Conservation (phyloP, 2,888 invertebrate species). For the Diploptera punctata region DNA sequence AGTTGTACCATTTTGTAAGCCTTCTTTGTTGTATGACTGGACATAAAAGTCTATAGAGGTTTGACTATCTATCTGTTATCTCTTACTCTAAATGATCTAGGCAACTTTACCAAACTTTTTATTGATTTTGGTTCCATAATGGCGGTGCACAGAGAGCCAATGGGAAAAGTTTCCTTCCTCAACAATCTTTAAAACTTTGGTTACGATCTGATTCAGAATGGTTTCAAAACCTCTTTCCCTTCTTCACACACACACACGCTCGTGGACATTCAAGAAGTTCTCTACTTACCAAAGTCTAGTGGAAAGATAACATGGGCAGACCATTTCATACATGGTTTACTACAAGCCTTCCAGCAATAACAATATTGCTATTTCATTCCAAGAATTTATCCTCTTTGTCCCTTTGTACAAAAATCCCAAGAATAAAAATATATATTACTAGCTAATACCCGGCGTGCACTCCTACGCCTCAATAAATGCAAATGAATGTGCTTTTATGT, state of each 20-base stretch:
- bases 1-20: background rate
- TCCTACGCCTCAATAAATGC: too few species aligned
- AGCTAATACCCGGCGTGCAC: too few species aligned
- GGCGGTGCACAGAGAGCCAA: constrained; percentile 13
- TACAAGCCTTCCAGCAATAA: too few species aligned
- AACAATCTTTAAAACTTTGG: constrained; percentile 18
- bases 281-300: background rate
- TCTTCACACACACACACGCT: too few species aligned
- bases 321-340: background rate
- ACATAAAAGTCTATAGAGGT: background rate
- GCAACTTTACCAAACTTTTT: constrained; percentile 18
- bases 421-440: too few species aligned
- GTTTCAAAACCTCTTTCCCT: background rate
- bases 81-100: background rate
- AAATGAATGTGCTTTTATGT: too few species aligned
- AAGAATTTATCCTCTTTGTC: too few species aligned
- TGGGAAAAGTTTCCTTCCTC: constrained; percentile 14
- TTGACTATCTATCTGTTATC: background rate
- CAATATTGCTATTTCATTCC: too few species aligned
- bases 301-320: background rate
- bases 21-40: background rate
- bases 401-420: too few species aligned
- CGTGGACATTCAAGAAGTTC: background rate
- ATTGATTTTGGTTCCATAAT: constrained; percentile 29
- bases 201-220: constrained; percentile 6